Percentiles rank a stretch among this genome's conserved stretches.
phyloP scores from a whole-genome alignment of 1,140 invertebrate genomes.

The Meloidogyne exigua region DNA sequence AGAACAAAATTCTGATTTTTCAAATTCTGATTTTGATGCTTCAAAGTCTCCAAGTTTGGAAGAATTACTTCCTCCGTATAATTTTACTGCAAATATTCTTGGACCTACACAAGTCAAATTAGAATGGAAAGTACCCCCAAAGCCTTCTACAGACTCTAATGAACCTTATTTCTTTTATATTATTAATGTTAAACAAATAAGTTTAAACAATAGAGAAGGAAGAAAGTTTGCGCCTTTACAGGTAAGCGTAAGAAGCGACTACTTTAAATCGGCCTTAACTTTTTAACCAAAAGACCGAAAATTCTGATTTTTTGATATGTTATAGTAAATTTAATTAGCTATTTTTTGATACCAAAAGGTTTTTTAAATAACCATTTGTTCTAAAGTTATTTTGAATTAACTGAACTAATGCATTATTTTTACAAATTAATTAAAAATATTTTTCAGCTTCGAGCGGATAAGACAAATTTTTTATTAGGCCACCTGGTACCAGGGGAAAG shows the following conservation, averaged over 20 bases:
- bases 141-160: background rate
- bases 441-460: slow-evolving; percentile 52
- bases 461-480: slow-evolving; percentile 50
- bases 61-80: slow-evolving; percentile 53
- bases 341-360: no score
- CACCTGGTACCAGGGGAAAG: slow-evolving; percentile 57
- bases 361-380: no score
- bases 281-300: background rate
- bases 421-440: background rate
- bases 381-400: no score
- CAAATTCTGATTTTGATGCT: background rate
- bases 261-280: no score
- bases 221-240: slow-evolving; percentile 47
- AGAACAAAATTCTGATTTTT: background rate
- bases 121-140: slow-evolving; percentile 27
- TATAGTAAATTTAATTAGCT: background rate
- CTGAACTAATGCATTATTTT: no score
- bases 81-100: slow-evolving; percentile 57
- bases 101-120: slow-evolving; percentile 35
- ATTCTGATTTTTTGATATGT: background rate
- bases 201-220: slow-evolving; percentile 43
- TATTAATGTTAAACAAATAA: slow-evolving; percentile 58
- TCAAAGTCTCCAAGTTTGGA: slow-evolving; percentile 21
- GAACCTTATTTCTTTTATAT: slow-evolving; percentile 47
- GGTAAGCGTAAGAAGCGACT: no score